phyloP scores from a whole-genome alignment of 2,113 vertebrate species.

The Cettia cetti region DNA sequence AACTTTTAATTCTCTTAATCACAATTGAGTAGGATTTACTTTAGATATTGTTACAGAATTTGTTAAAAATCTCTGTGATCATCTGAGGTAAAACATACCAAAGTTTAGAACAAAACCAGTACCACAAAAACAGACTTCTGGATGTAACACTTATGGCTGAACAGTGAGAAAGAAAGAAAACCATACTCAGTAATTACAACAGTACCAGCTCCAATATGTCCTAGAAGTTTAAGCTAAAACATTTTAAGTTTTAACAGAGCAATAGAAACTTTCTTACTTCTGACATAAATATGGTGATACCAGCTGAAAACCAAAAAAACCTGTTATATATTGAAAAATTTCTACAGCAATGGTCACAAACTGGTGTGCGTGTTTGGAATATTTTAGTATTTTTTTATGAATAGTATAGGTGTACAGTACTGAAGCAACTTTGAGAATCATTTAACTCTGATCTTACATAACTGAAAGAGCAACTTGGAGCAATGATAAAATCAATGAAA shows the following conservation, averaged over 20 bases:
- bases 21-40: background rate
- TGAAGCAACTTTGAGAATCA: background rate
- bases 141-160: background rate
- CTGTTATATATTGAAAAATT: background rate
- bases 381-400: background rate
- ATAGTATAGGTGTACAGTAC: background rate
- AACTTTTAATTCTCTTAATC: background rate
- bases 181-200: background rate
- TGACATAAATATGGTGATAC: background rate
- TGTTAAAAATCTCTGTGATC: background rate
- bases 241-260: background rate
- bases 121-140: background rate
- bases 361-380: background rate
- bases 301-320: background rate
- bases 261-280: background rate
- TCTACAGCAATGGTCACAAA: background rate
- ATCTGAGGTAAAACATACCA: background rate
- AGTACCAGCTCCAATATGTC: background rate
- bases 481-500: background rate
- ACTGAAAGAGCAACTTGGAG: background rate
- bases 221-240: background rate
- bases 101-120: background rate
- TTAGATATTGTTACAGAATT: background rate
- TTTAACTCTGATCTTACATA: background rate
- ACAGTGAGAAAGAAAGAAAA: background rate